Base-by-base conservation (phyloP, 2,113 vertebrate species). In the Chamaetylas fuelleborni region DNA sequence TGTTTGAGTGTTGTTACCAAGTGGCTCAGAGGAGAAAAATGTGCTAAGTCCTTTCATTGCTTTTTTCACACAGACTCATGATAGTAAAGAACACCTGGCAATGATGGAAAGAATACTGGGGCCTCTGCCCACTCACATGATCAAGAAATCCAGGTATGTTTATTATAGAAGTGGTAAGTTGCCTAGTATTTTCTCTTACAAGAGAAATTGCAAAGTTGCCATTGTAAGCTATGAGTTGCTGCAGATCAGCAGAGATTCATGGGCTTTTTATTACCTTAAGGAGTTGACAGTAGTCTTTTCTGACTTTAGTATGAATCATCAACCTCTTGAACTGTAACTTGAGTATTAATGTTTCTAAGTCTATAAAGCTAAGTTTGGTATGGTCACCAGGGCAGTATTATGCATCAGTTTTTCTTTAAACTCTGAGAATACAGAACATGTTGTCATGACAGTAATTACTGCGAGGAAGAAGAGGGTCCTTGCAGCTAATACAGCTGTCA, bases 71-170 rank as follows among this genome's bases (percentile, higher is more conserved):
- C 93, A 99, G 99, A 99, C 99, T 8, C 99, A 99, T 74, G 99
- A 99, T 93, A 99, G 99, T 94, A 99, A 99, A 95, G 99, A 99
- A 83, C 99, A 99, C 85, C 96, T 99, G n/a, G 99, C 99, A 66
- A 99, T 99, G 99, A 99, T 99, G 99, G 99, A 99, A 93, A 98
- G 98, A 90, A 99, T 99, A 73, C 94, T 99, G 45, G 99, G 99
- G 47, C 99, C 99, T 61, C 98, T 99, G 84, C 99, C 99, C 38
- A 18, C 97, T 72, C 97, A 99, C 78, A 99, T 99, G 94, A 98
- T 99, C 92, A 98, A 99, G 97, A 99, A 99, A 98, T 99, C 99
- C 54, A 99, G 98, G 99, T 99, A 96, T 43, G 96, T 54, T 58
- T n/a, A 3, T 33, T 53, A 7, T 0, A 33, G 33, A 42, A 66